Conservation (phyloP, 2,797 vertebrate species). For the Nasua narica region DNA sequence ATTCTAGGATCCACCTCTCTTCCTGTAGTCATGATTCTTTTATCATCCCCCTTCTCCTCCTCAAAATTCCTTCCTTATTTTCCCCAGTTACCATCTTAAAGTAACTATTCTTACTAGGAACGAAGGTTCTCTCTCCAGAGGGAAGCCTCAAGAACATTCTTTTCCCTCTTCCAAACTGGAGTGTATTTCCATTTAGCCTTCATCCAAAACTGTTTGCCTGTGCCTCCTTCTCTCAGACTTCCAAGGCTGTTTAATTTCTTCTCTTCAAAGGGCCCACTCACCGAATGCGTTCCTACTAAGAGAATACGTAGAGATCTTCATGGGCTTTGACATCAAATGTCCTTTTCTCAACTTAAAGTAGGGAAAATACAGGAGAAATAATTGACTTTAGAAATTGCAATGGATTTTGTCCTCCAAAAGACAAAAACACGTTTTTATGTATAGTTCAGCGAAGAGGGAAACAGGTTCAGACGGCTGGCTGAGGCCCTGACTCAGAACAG, state of each 20-base stretch:
- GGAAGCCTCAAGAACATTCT: background rate
- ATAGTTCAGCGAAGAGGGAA: background rate
- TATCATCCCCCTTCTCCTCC: background rate
- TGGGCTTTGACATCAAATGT: background rate
- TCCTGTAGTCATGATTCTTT: background rate
- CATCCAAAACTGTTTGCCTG: background rate
- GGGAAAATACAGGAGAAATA: background rate
- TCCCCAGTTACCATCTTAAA: background rate
- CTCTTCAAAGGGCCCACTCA: background rate
- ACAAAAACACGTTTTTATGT: background rate
- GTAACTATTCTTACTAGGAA: background rate
- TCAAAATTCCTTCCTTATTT: background rate
- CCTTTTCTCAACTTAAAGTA: constrained; percentile 5
- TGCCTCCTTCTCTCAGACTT: background rate
- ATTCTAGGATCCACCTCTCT: background rate
- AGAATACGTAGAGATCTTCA: background rate
- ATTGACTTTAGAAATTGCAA: background rate
- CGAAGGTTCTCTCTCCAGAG: background rate
- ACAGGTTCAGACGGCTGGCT: background rate
- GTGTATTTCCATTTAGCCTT: background rate
- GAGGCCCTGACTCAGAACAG: background rate
- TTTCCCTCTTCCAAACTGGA: background rate
- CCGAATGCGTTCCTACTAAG: background rate
- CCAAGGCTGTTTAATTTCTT: background rate
- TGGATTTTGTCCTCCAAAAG: constrained; percentile 12